A percentile compares a stretch with the other conserved stretches of the same genome.
Conservation (phyloP, 1,140 invertebrate genomes). For the Agraylea sexmaculata region DNA sequence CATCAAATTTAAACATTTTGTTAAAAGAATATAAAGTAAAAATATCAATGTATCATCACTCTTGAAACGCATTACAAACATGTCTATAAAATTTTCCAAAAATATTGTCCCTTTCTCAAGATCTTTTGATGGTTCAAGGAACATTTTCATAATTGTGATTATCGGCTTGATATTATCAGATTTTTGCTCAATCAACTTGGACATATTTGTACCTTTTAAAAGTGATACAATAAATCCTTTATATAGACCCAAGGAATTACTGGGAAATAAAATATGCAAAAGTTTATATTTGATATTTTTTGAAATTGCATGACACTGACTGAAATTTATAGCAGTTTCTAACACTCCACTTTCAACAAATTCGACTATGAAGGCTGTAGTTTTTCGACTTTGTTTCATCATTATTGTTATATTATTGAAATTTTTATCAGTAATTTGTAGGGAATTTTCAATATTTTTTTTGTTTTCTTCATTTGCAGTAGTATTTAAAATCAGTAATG, state of each 20-base stretch:
- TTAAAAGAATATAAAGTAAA: slow-evolving; percentile 12
- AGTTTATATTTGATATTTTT: too few relatives aligned
- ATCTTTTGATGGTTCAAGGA: slow-evolving; percentile 10
- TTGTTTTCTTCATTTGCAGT: too few relatives aligned
- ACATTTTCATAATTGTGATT: slow-evolving; percentile 15
- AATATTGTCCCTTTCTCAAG: background rate
- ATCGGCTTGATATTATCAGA: slow-evolving; percentile 13
- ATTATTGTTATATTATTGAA: too few relatives aligned
- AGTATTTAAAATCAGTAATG: too few relatives aligned
- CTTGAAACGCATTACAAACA: slow-evolving; percentile 15
- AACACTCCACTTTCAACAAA: too few relatives aligned
- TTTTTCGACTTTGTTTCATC: too few relatives aligned
- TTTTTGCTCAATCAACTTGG: slow-evolving; percentile 14
- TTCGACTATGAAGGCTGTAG: too few relatives aligned
- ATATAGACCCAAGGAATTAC: slow-evolving; percentile 4
- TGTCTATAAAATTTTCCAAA: slow-evolving; percentile 12
- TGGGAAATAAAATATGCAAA: slow-evolving; percentile 16
- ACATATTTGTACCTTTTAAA: slow-evolving; percentile 9
- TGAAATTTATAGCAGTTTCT: too few relatives aligned
- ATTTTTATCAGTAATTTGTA: too few relatives aligned
- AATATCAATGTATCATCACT: slow-evolving; percentile 11
- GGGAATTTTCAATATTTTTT: too few relatives aligned
- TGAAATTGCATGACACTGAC: too few relatives aligned
- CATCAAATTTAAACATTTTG: slow-evolving; percentile 7
- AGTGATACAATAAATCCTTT: slow-evolving; percentile 10